phyloP scores from a whole-genome alignment of 1,140 invertebrate species.

The Drosophila kurseongensis region DNA sequence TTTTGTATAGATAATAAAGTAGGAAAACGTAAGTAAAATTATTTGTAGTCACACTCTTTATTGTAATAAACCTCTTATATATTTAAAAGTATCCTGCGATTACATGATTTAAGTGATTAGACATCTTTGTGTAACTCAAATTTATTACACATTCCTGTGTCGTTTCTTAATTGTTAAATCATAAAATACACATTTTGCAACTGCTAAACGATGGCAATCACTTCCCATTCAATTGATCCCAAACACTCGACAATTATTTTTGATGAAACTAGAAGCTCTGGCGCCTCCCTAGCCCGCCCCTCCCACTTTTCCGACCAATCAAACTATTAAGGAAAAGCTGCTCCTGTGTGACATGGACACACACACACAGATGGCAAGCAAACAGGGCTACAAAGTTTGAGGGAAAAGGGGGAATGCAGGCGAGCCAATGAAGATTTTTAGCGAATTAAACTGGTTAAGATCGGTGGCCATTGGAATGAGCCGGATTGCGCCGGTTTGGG shows the following conservation, averaged over 20 bases:
- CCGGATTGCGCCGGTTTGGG: constrained; percentile 71
- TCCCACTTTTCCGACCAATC: constrained; percentile 45
- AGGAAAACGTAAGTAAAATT: too few species aligned
- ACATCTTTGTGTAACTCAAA: constrained; percentile 5
- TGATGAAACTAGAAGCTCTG: constrained; percentile 28
- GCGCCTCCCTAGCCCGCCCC: constrained; percentile 31
- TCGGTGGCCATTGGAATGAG: constrained; percentile 55
- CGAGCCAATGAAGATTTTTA: constrained; percentile 60
- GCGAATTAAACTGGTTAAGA: constrained; percentile 80
- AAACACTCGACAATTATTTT: constrained; percentile 41
- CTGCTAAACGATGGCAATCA: constrained; percentile 42
- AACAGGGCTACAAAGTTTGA: constrained; percentile 39
- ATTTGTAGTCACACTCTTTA: too few species aligned
- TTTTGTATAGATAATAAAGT: too few species aligned
- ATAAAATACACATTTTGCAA: constrained; percentile 43
- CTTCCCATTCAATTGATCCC: constrained; percentile 31
- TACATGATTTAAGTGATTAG: neutral
- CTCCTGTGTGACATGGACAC: constrained; percentile 41
- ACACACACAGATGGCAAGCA: constrained; percentile 6
- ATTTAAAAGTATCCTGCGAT: neutral
- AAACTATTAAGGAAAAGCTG: constrained; percentile 47
- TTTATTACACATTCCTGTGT: constrained; percentile 28
- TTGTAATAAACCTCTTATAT: too few species aligned
- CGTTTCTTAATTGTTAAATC: constrained; percentile 43
- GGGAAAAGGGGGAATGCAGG: constrained; percentile 28